These are phyloP conservation scores for Ligdia adustata DNA, from an alignment of 2,888 invertebrate species.

Conservation along the genomic window DNA sequence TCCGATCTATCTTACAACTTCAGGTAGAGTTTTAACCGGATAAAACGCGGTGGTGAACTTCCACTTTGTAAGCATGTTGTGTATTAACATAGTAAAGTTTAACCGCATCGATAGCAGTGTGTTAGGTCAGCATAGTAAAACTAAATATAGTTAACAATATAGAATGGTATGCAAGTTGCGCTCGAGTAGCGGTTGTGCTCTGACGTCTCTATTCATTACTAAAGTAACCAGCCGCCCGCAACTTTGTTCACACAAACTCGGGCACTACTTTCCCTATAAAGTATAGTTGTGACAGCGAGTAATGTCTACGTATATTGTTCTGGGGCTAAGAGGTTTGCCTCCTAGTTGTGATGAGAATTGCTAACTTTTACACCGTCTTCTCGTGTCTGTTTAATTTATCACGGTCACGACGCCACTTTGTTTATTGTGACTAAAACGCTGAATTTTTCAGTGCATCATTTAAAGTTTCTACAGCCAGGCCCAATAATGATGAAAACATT, in stretches of 20 bases:
- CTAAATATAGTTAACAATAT: constrained; percentile 60
- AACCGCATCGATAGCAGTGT: constrained; percentile 49
- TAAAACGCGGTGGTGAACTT: constrained; percentile 41
- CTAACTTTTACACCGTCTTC: constrained; percentile 70
- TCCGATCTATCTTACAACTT: constrained; percentile 55
- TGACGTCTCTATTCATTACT: constrained; percentile 81
- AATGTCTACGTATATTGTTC: constrained; percentile 82
- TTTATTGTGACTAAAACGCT: constrained; percentile 33
- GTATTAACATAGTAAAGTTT: constrained; percentile 46
- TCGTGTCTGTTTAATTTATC: constrained; percentile 63
- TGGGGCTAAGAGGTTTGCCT: constrained; percentile 81
- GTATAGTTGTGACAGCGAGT: constrained; percentile 82
- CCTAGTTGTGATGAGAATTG: constrained; percentile 76
- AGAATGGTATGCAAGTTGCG: constrained; percentile 69
- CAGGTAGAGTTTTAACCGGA: constrained; percentile 41
- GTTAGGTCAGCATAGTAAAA: constrained; percentile 61
- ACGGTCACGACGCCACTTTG: constrained; percentile 23
- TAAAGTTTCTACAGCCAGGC: constrained; percentile 26
- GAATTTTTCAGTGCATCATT: constrained; percentile 54
- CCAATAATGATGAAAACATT: constrained; percentile 29
- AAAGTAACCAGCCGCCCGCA: constrained; percentile 70
- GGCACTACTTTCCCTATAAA: constrained; percentile 79
- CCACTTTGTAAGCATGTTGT: constrained; percentile 30
- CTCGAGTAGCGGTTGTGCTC: constrained; percentile 69
- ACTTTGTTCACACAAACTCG: constrained; percentile 77